A percentile compares a stretch with the other conserved stretches of the same genome.
Evolutionary conservation across 35 echinoderm and acorn worm species (phyloP).

Genomic region (Lytechinus variegatus): DNA sequence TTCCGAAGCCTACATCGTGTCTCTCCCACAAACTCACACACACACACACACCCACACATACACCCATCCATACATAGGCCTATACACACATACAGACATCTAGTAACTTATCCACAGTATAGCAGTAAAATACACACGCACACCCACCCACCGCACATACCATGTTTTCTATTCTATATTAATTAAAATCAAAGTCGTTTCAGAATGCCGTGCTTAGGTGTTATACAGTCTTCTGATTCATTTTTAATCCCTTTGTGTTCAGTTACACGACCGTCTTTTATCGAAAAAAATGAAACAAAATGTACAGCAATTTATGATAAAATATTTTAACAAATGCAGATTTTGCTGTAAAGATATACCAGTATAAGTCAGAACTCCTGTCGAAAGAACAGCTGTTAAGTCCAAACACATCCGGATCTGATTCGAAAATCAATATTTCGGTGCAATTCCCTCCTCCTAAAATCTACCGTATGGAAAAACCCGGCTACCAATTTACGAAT

Average conservation of each 20-base stretch:
- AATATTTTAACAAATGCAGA: background rate
- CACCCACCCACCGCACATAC: background rate
- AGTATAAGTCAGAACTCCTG: background rate
- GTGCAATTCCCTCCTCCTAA: background rate
- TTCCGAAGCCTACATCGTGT: too few relatives aligned
- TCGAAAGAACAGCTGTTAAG: constrained; percentile 41
- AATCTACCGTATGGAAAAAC: background rate
- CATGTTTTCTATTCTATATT: background rate
- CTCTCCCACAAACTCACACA: too few relatives aligned
- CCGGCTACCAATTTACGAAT: background rate
- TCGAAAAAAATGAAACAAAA: background rate
- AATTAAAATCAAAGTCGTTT: background rate
- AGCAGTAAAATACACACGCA: background rate
- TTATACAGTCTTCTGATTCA: background rate
- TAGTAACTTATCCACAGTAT: background rate
- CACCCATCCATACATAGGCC: too few relatives aligned
- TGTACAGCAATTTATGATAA: background rate
- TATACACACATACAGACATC: background rate
- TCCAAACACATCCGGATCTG: constrained; percentile 39
- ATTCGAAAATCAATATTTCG: constrained; percentile 17
- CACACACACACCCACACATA: background rate
- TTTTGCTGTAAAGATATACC: background rate
- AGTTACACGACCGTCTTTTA: too few relatives aligned
- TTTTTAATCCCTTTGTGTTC: background rate
- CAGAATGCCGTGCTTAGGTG: background rate